phyloP scores from a whole-genome alignment of 2,888 invertebrate genomes.

The Acleris cristana region DNA sequence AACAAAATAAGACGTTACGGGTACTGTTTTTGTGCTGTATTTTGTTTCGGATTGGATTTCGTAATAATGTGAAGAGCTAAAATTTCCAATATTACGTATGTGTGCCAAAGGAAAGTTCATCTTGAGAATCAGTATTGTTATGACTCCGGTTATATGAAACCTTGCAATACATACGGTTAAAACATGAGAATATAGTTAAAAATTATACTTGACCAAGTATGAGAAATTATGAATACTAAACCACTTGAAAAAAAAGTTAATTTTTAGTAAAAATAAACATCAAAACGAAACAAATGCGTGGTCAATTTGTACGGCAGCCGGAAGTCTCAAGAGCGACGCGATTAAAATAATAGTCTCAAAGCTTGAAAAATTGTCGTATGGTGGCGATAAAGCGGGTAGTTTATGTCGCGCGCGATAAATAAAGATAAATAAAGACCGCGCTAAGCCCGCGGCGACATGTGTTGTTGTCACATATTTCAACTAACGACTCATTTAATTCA shows the following conservation, averaged over 20 bases:
- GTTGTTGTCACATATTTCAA: slow-evolving; percentile 75
- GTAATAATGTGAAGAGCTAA: too few species aligned
- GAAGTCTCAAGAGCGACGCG: slow-evolving; percentile 51
- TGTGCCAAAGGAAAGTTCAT: too few species aligned
- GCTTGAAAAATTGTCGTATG: slow-evolving; percentile 57
- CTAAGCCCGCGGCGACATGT: slow-evolving; percentile 58
- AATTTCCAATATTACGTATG: too few species aligned
- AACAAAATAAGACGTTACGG: too few species aligned
- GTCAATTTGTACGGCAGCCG: slow-evolving; percentile 43
- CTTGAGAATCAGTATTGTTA: too few species aligned
- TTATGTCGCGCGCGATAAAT: slow-evolving; percentile 59
- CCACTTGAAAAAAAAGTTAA: slow-evolving; percentile 4
- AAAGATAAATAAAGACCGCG: slow-evolving; percentile 51
- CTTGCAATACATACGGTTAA: too few species aligned
- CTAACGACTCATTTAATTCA: slow-evolving; percentile 69
- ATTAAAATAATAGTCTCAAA: slow-evolving; percentile 58
- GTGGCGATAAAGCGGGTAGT: slow-evolving; percentile 58
- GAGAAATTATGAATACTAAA: too few species aligned
- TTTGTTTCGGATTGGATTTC: too few species aligned
- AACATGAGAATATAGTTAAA: too few species aligned
- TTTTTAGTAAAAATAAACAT: slow-evolving; percentile 3
- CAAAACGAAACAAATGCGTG: not conserved
- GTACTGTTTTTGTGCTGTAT: too few species aligned
- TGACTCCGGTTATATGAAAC: too few species aligned
- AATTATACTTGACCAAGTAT: too few species aligned